Evolutionary conservation across 2,113 vertebrate species (phyloP).

Genomic region (Macrotis lagotis): DNA sequence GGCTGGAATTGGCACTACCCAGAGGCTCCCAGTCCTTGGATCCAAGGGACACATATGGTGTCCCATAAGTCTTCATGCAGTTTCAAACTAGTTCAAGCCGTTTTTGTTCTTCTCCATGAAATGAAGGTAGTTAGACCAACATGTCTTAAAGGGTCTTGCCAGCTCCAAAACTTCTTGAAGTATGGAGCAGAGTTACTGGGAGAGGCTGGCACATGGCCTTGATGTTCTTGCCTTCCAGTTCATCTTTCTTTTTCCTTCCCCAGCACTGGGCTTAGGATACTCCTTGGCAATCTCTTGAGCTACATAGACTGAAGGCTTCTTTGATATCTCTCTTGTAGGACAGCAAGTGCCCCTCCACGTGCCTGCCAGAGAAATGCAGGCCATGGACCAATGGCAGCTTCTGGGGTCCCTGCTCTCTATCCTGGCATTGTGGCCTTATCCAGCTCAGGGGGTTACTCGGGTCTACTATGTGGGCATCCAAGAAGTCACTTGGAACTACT

Average conservation of each 20-base stretch:
- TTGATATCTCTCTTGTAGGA: constrained; percentile 50
- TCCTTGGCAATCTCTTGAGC: constrained; percentile 25
- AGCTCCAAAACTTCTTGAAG: too few species aligned
- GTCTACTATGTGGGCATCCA: constrained; percentile 83
- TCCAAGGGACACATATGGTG: not conserved
- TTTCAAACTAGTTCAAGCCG: not conserved
- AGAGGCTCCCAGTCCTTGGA: not conserved
- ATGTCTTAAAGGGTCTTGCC: not conserved
- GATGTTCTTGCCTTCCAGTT: not conserved
- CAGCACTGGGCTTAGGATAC: not conserved
- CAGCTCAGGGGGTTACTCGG: constrained; percentile 72
- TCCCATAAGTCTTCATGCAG: not conserved
- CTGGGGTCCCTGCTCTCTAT: constrained; percentile 67
- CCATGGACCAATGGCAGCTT: constrained; percentile 60
- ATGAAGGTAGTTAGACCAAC: not conserved
- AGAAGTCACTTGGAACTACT: constrained; percentile 83
- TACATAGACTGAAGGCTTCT: not conserved
- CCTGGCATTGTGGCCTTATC: not conserved
- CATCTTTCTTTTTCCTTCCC: not conserved
- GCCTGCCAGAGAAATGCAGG: constrained; percentile 54
- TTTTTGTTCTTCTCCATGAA: not conserved
- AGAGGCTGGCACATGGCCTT: not conserved
- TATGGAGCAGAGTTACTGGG: not conserved
- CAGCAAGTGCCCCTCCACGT: constrained; percentile 47
- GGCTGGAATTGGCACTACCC: not conserved